Conservation (phyloP, 1,140 invertebrate species). For the Danaus plexippus region DNA sequence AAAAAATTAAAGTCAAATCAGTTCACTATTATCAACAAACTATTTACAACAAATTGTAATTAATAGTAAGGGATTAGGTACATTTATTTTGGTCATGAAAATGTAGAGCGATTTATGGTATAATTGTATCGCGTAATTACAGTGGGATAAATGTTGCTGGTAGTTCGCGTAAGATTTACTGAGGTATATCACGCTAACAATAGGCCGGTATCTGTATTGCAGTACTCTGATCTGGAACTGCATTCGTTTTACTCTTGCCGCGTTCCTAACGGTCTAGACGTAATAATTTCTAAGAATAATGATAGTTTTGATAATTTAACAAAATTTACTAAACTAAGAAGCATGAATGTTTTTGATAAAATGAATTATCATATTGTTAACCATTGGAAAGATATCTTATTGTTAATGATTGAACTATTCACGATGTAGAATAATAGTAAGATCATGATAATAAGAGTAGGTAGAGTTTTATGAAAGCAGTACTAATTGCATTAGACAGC, state of each 20-base stretch:
- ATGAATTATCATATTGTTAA: too few species aligned
- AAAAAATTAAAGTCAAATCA: too few species aligned
- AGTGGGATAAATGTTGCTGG: slow-evolving; percentile 36
- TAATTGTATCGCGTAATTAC: slow-evolving; percentile 46
- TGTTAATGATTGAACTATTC: too few species aligned
- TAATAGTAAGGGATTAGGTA: slow-evolving; percentile 12
- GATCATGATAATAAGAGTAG: slow-evolving; percentile 7
- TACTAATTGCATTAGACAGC: too few species aligned
- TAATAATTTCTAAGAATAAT: slow-evolving; percentile 50
- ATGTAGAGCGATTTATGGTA: slow-evolving; percentile 29
- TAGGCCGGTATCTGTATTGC: slow-evolving; percentile 43
- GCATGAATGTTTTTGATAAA: too few species aligned
- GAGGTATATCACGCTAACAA: slow-evolving; percentile 56
- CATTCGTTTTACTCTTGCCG: slow-evolving; percentile 49
- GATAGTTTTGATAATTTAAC: slow-evolving; percentile 22
- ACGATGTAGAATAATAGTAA: too few species aligned
- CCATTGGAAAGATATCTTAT: too few species aligned
- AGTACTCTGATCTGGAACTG: slow-evolving; percentile 25
- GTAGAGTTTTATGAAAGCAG: too few species aligned
- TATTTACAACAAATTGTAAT: slow-evolving; percentile 17
- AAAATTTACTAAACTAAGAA: too few species aligned
- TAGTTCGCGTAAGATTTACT: slow-evolving; percentile 43
- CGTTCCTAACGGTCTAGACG: slow-evolving; percentile 65
- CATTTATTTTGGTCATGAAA: slow-evolving; percentile 21
- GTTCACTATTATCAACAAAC: too few species aligned